Base-by-base conservation (phyloP, 2,113 vertebrate species). In the Chrysochloris asiatica region DNA sequence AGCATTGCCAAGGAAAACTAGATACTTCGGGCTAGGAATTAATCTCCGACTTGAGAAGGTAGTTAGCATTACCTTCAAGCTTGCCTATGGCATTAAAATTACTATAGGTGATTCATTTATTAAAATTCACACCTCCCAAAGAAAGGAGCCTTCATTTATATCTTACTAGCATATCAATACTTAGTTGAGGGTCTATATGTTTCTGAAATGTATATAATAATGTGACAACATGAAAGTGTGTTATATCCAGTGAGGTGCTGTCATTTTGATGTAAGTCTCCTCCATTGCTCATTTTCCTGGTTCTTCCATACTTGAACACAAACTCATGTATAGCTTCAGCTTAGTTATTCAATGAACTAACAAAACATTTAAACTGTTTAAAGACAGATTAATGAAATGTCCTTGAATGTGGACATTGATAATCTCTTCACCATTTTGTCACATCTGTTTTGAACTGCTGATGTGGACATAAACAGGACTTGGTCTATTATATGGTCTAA, bases 21-120 rank as follows among this genome's bases (percentile, higher is more conserved):
- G 95, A 92, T 71, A 96, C 96, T 96, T 85, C 77, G 0, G 94
- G 95, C 92, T 93, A 95, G 91, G 92, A 95, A 97, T 97, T 95
- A 96, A 97, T 97, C 95, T 96, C 94, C 76, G 95, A 77, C 77
- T 95, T 45, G 83, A 94, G 94, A 96, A 95, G 89, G 90, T 87
- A 90, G 80, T 94, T 95, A 94, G 94, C 67, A 93, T 83, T 95
- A 90, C 93, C 90, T 89, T 92, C 80, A 30, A 93, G 84, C 78
- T 63, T 89, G 95, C 94, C 95, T 43, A 48, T 94, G 92, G 94
- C 95, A 95, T 89, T 95, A 76, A 94, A 84, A 93, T 86, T 65
- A 92, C 80, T 28, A 84, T 28, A 94, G 94, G 93, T 91, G 92
- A 94, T 52, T 28, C 88, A 86, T 95, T 94, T 86, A 88, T 89